phyloP scores from a whole-genome alignment of 1,140 invertebrate species.

The Hyposmocoma kahamanoa region DNA sequence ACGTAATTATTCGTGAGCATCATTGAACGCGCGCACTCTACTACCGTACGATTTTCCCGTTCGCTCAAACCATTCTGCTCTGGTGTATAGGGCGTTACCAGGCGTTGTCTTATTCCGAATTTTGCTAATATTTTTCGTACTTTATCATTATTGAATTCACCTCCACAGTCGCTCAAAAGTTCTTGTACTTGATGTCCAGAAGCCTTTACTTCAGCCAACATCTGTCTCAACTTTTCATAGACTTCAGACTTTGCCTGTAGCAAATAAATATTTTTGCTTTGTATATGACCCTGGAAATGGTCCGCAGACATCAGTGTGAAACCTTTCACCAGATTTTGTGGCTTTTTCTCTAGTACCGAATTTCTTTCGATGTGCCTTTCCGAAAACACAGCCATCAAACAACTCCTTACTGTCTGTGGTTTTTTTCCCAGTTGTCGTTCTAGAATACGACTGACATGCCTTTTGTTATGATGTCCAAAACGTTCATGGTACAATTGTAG shows the following conservation, averaged over 20 bases:
- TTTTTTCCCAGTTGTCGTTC: conserved; percentile 5
- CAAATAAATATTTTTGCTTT: conserved; percentile 11
- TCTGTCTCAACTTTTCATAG: background rate
- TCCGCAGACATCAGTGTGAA: conserved; percentile 10
- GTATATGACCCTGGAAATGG: background rate
- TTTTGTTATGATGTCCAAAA: conserved; percentile 1
- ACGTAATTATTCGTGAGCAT: conserved; percentile 7
- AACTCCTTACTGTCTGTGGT: conserved; percentile 3
- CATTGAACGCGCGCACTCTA: background rate
- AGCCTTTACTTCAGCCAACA: conserved; percentile 4
- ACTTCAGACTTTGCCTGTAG: conserved; percentile 8
- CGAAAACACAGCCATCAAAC: conserved; percentile 16
- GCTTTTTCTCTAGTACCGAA: conserved; percentile 15
- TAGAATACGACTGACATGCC: background rate
- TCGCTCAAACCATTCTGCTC: conserved; percentile 39
- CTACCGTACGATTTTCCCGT: conserved; percentile 22
- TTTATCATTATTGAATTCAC: conserved; percentile 38
- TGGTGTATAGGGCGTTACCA: conserved; percentile 37
- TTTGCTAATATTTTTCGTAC: conserved; percentile 25
- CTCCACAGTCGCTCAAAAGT: conserved; percentile 31
- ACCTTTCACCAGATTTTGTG: conserved; percentile 12
- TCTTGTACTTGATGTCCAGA: conserved; percentile 10
- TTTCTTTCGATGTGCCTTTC: conserved; percentile 16
- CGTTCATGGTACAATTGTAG: conserved; percentile 7
- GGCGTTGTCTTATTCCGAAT: conserved; percentile 29